A percentile compares a stretch with the other conserved stretches of the same genome.
phyloP scores from a whole-genome alignment of 64 coral and sea anemone genomes.

The Platygyra sinensis region DNA sequence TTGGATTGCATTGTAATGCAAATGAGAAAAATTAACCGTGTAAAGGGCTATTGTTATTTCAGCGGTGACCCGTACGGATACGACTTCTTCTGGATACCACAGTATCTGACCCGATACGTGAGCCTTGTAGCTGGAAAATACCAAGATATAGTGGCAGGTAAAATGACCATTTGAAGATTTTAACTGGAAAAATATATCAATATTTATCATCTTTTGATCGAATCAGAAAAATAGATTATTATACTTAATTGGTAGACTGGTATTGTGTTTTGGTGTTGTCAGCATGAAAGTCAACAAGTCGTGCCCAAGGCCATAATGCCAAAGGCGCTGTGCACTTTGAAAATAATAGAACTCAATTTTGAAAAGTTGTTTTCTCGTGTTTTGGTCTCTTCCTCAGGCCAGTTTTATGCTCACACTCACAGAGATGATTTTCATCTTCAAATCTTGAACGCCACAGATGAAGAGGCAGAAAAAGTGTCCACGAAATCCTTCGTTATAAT shows the following conservation, averaged over 20 bases:
- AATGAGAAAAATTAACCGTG: too few relatives aligned
- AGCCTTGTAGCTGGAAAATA: slow-evolving; percentile 42
- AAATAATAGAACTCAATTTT: too few relatives aligned
- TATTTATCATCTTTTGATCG: too few relatives aligned
- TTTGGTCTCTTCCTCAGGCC: slow-evolving; percentile 45
- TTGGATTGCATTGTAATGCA: too few relatives aligned
- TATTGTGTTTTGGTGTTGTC: too few relatives aligned
- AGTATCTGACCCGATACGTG: slow-evolving; percentile 11
- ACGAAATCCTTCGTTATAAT: slow-evolving; percentile 56
- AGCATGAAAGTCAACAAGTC: too few relatives aligned
- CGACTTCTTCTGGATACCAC: slow-evolving; percentile 36
- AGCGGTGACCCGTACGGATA: slow-evolving; percentile 41
- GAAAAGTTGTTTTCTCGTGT: background rate
- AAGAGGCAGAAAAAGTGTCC: background rate
- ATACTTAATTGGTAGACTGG: too few relatives aligned
- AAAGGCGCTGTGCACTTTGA: too few relatives aligned
- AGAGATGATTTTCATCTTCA: slow-evolving; percentile 72
- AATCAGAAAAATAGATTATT: too few relatives aligned
- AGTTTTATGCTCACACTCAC: slow-evolving; percentile 82
- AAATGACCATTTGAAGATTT: background rate
- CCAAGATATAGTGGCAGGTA: slow-evolving; percentile 63
- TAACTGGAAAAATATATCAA: background rate
- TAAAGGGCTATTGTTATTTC: too few relatives aligned
- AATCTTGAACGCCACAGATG: slow-evolving; percentile 2
- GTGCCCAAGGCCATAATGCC: too few relatives aligned